phyloP scores from a whole-genome alignment of 2,888 invertebrate genomes.

The Ormyrus rosae region DNA sequence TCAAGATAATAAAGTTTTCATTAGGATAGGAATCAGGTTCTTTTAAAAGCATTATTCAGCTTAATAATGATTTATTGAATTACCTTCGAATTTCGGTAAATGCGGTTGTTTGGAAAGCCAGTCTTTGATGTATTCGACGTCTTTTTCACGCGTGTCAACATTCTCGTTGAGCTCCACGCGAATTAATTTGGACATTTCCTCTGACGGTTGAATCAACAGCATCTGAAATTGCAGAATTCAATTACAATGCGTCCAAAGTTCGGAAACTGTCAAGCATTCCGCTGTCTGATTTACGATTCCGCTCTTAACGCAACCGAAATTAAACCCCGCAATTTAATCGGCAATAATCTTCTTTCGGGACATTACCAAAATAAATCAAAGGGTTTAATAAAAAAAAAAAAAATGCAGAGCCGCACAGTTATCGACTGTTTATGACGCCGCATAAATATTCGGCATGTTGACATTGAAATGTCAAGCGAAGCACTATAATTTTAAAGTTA shows the following conservation, averaged over 20 bases:
- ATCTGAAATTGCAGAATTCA: conserved; percentile 71
- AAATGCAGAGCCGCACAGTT: too few species aligned
- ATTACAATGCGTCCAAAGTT: too few species aligned
- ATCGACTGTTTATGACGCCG: not conserved
- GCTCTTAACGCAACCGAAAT: too few species aligned
- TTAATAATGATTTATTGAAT: not conserved
- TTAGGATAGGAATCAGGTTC: too few species aligned
- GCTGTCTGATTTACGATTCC: too few species aligned
- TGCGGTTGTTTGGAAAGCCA: conserved; percentile 83
- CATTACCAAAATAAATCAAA: too few species aligned
- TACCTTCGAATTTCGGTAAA: conserved; percentile 76
- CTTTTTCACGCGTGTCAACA: conserved; percentile 78
- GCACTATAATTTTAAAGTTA: conserved; percentile 19
- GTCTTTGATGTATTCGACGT: conserved; percentile 80
- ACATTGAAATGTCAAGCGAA: conserved; percentile 22
- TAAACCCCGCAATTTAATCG: too few species aligned
- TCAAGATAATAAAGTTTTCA: too few species aligned
- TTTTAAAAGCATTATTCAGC: too few species aligned
- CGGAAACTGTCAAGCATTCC: too few species aligned
- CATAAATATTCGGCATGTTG: conserved; percentile 8
- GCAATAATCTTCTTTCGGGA: too few species aligned
- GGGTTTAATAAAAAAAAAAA: not conserved
- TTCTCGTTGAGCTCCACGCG: conserved; percentile 84
- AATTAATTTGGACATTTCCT: conserved; percentile 83
- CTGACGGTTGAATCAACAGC: conserved; percentile 82